These are phyloP conservation scores for Ips typographus DNA, from an alignment of 1,140 invertebrate species.

Conservation along the genomic window DNA sequence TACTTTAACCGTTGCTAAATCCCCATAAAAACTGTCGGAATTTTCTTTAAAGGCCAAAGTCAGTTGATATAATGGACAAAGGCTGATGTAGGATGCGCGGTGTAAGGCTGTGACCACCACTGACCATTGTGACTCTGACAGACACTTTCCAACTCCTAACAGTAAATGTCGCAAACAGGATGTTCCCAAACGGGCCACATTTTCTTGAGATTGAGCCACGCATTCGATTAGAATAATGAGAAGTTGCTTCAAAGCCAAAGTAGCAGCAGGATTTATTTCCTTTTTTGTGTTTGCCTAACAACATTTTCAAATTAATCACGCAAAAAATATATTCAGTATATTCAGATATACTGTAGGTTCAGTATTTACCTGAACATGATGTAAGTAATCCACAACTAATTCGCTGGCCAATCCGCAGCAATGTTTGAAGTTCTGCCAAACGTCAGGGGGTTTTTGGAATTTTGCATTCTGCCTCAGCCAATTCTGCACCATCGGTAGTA, in stretches of 20 bases:
- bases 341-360: not conserved
- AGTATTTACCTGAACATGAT: constrained; percentile 57
- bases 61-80: constrained; percentile 80
- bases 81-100: constrained; percentile 77
- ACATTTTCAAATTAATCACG: not conserved
- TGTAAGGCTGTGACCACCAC: constrained; percentile 77
- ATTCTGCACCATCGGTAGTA: constrained; percentile 86
- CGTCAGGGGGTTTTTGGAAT: constrained; percentile 66
- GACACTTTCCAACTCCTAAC: constrained; percentile 75
- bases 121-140: constrained; percentile 83
- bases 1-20: constrained; percentile 89
- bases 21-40: constrained; percentile 91
- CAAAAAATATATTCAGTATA: not conserved
- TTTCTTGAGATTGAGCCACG: constrained; percentile 84
- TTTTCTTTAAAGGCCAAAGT: constrained; percentile 84
- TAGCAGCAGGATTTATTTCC: constrained; percentile 62
- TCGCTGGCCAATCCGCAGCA: constrained; percentile 90
- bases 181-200: constrained; percentile 85
- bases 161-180: constrained; percentile 89
- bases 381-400: constrained; percentile 82
- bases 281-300: constrained; percentile 40
- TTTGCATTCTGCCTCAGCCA: constrained; percentile 76
- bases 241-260: constrained; percentile 82
- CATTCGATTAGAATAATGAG: constrained; percentile 88
- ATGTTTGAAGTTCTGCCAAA: constrained; percentile 89